Base-by-base conservation (phyloP, 2,113 vertebrate genomes). In the Silurus asotus region DNA sequence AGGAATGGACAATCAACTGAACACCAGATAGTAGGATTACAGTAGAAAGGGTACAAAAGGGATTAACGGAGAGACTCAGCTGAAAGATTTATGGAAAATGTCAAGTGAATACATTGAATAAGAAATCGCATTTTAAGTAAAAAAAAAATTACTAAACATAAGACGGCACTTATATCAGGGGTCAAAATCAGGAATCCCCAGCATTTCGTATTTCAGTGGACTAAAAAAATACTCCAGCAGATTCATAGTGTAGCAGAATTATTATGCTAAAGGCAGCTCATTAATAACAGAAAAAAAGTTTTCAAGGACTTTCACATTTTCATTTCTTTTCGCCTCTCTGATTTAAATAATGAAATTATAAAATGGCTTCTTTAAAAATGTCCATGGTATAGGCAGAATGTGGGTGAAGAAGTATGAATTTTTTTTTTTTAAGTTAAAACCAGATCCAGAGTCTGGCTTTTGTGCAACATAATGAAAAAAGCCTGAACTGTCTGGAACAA, bases 21-120 rank as follows among this genome's bases (percentile, higher is more conserved):
- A 45, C 77, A 80, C 28, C 56, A 9, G 77, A 80, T 59, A 80
- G 77, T 23, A 45, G 56, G 77, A 80, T 80, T 80, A 80, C 5
- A 80, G 56, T 23, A 80, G 56, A 37, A 61, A 45, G 28, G 23
- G 56, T 59, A 80, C 77, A 80, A 61, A 80, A 61, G 77, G 19
- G 77, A 80, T 80, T 80, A 80, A 79, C 17, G 58, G 76, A 61
- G 55, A 45, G 77, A 19, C 20, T 61, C 10, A 2, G 77, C 77
- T 13, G 9, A 20, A 48, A 80, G 28, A 61, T 59, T 78, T 78
- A 80, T 61, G 19, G 37, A 48, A 61, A 23, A 56, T 45, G 56
- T 45, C 37, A 48, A 20, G 4, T 79, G 28, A 19, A 61, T 48
- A 48, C 56, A 61, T 61, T 10, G 28, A 61, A 61, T 61, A 45